Base-by-base conservation (phyloP, 2,888 invertebrate species). In the Drosophila stalkeri region DNA sequence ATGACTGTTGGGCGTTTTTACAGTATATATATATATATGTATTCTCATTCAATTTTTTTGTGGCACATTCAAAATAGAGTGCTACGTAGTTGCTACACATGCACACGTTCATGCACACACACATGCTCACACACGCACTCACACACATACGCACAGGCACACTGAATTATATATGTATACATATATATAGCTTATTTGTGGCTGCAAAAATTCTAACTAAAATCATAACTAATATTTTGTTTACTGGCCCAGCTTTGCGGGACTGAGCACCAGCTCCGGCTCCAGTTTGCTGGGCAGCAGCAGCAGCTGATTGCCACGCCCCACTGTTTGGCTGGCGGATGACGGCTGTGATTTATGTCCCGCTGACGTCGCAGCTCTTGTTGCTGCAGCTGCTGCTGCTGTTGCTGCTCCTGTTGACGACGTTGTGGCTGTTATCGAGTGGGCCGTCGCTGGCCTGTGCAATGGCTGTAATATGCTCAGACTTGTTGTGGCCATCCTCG, bases 251-350 rank as follows among this genome's bases (percentile, higher is more conserved):
- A 93, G 92, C 80, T 93, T 93, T 39, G 93, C 92, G 57, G 93
- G 93, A 86, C 93, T 93, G 76, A 93, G 90, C 77, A 93, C 91
- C 75, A 93, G 79, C 82, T 93, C 93, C 61, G 93, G 91, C 83
- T 93, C 93, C 60, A 90, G 89, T 78, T 92, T 91, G 74, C 78
- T 89, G 55, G 74, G 67, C 11, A 74, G 64, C 16, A 72, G 61
- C 54, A 83, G 62, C 49, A 88, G 69, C 31, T 67, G 59, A 43
- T 57, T 75, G 70, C 90, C 86, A 63, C 86, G 90, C 56, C 82
- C 81, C 62, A 67, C 64, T 20, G 64, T 33, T 59, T 71, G 61
- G 43, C 66, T 66, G 43, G 86, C 89, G 75, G 86, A 86, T 68
- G 86, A 86, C 65, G 88, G 86, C 70, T 86, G 86, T 72, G 86